A percentile compares a stretch with the other conserved stretches of the same genome.
Evolutionary conservation across 2,113 vertebrate species (phyloP).

Genomic region (Crotalus viridis): DNA sequence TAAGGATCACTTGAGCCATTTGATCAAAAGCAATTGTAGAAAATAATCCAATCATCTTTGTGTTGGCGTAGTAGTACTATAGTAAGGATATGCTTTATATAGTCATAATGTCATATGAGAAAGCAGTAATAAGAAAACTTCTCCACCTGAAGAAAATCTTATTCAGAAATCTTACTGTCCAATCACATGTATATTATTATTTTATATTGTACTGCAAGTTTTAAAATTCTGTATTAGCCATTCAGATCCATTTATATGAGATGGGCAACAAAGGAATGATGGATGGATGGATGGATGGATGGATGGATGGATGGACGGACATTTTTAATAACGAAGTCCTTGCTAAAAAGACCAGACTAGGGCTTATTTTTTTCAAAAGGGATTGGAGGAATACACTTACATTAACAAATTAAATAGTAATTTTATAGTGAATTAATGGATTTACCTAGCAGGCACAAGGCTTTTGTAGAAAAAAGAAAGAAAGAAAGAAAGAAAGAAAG

Average conservation of each 20-base stretch:
- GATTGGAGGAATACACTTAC: background rate
- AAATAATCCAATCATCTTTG: background rate
- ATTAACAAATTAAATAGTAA: background rate
- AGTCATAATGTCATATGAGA: background rate
- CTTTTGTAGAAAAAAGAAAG: background rate
- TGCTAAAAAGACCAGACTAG: background rate
- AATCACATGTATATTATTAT: background rate
- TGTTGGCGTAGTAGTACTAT: background rate
- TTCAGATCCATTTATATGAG: background rate
- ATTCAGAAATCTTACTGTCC: background rate
- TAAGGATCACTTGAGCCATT: background rate
- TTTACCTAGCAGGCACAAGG: background rate
- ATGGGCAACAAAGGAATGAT: background rate
- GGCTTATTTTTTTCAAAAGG: background rate
- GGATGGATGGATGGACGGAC: background rate
- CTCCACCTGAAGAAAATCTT: background rate
- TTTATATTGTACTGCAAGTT: background rate
- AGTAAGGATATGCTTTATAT: background rate
- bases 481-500: too few relatives aligned
- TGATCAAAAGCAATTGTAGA: background rate
- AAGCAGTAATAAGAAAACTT: background rate
- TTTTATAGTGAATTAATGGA: background rate
- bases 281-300: background rate
- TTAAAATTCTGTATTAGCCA: background rate
- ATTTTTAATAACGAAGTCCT: background rate